A percentile compares a stretch with the other conserved stretches of the same genome.
Conservation (phyloP, 2,888 invertebrate genomes). For the Seira sanloemensis region DNA sequence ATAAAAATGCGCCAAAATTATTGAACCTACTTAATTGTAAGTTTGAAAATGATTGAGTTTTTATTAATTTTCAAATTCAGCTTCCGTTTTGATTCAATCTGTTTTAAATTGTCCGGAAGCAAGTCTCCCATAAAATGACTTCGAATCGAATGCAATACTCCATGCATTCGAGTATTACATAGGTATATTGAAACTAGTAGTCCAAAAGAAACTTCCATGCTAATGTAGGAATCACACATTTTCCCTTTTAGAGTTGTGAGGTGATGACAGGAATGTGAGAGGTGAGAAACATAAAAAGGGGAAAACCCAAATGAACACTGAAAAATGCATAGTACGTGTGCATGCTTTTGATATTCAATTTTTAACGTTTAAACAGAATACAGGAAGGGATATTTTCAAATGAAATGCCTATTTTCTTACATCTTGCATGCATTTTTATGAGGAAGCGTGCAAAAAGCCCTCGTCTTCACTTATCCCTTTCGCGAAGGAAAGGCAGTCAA, state of each 20-base stretch:
- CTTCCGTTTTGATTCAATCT: too few species aligned
- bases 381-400: not conserved
- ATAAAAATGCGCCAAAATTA: too few species aligned
- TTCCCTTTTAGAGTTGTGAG: not conserved
- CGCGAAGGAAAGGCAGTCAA: not conserved
- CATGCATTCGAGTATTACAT: too few species aligned
- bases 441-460: constrained; percentile 15
- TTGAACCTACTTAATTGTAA: too few species aligned
- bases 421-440: constrained; percentile 64
- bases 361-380: not conserved
- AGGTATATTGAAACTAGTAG: too few species aligned
- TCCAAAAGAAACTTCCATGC: not conserved
- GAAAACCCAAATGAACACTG: constrained; percentile 18
- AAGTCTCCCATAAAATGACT: too few species aligned
- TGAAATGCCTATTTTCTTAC: constrained; percentile 57
- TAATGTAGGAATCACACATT: not conserved
- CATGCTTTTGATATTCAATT: constrained; percentile 1
- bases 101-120: too few species aligned
- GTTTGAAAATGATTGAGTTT: too few species aligned
- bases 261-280: not conserved
- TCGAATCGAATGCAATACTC: too few species aligned
- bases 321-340: constrained; percentile 50
- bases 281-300: not conserved
- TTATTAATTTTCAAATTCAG: too few species aligned
- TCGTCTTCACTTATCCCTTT: not conserved